Percentiles rank a stretch among this genome's conserved stretches.
Conservation (phyloP, 2,797 vertebrate species). For the Myotis myotis region DNA sequence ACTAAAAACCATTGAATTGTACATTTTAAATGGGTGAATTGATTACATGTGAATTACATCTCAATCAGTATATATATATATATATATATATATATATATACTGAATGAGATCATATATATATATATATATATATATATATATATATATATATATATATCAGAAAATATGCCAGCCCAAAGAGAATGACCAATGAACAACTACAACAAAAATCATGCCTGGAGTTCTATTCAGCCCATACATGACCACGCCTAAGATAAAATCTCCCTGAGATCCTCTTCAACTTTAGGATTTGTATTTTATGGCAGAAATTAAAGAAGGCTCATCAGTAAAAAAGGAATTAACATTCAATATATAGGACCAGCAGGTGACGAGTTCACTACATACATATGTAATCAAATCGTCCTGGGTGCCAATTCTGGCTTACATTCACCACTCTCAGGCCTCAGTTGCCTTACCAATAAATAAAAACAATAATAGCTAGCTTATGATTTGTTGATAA, state of each 20-base stretch:
- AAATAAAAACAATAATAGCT: background rate
- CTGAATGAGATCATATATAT: too few species aligned
- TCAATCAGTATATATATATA: background rate
- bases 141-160: too few species aligned
- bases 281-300: background rate
- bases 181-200: background rate
- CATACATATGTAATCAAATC: background rate
- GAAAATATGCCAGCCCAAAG: background rate
- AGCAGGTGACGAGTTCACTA: background rate
- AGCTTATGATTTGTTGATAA: background rate
- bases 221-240: background rate
- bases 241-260: background rate
- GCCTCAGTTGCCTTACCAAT: background rate
- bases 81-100: background rate
- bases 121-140: background rate
- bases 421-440: background rate
- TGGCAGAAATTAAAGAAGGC: background rate
- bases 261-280: background rate
- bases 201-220: background rate
- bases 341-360: background rate
- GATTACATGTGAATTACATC: background rate
- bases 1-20: background rate
- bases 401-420: background rate
- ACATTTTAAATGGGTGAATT: background rate
- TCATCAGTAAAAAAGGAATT: background rate